A percentile compares a stretch with the other conserved stretches of the same genome.
Evolutionary conservation across 2,797 vertebrate species (phyloP).

Genomic region (Labeo calbasu): DNA sequence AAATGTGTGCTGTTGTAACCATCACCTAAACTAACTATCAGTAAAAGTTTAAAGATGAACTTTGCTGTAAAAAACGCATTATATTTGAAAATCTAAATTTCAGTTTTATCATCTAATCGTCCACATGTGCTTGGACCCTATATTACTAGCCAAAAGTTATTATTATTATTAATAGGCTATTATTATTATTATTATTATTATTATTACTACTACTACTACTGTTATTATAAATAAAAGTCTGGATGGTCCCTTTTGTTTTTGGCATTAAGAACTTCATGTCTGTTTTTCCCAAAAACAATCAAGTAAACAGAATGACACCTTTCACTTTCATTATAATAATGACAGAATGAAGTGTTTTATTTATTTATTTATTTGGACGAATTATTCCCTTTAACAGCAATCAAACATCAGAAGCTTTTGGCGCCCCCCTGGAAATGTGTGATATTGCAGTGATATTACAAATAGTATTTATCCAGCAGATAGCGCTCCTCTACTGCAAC

Average conservation of each 20-base stretch:
- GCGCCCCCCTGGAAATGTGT: neutral
- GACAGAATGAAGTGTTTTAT: neutral
- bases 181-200: no score
- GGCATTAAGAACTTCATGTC: neutral
- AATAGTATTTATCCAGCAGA: neutral
- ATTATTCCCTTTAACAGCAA: neutral
- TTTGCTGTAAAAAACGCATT: neutral
- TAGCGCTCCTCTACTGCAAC: neutral
- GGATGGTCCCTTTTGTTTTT: neutral
- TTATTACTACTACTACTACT: no score
- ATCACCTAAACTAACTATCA: neutral
- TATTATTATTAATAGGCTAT: no score
- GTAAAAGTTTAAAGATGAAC: neutral
- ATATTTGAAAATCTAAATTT: neutral
- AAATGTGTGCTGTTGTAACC: neutral
- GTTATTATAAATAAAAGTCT: no score
- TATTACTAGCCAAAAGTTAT: no score
- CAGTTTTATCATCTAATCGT: neutral
- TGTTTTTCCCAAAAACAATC: neutral
- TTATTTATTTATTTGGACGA: neutral
- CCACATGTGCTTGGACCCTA: no score
- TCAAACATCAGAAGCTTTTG: neutral
- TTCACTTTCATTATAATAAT: neutral
- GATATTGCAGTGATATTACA: neutral
- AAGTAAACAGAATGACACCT: neutral